Evolutionary conservation across 2,113 vertebrate species (phyloP), one percentile per base, ranked within the genome.

Genomic region (Scopus umbretta): DNA sequence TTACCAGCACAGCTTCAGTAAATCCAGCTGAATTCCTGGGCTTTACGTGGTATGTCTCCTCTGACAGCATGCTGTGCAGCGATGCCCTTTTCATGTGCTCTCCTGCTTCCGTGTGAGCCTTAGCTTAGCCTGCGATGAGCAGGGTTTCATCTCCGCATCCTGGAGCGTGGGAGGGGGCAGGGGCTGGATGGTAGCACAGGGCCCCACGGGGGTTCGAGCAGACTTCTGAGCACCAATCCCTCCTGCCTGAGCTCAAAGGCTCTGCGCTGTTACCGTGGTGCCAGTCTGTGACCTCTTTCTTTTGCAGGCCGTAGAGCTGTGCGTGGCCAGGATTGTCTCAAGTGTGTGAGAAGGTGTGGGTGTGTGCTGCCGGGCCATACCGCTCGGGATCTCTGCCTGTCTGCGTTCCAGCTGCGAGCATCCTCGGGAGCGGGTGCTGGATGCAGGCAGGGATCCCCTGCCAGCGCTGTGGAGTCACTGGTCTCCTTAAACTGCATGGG

Each of bases 251-350:
- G 36, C 63, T 50, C n/a, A n/a, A 23, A 68, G 62, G 45, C 43
- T 80, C 59, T 47, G 76, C 50, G 52, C 30, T 3, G 0, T 36
- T 36, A 25, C 34, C 30, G 32, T 26, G 29, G 30, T 38, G 68
- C 55, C 1, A 5, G 13, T 62, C 20, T 65, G 40, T 43, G 71
- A 43, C 61, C 65, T 40, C 55, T 47, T 55, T 79, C 20, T 50
- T 38, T 52, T 36, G 27, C 59, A 61, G 62, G 38, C 47, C 0
- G 0, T 7, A 18, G 56, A 86, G 40, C 45, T 0, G 0, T 21
- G 53, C 0, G 0, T 45, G 17, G 40, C 59, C 36, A 42, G 63
- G 34, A 30, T 29, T 47, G 66, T 23, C 34, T 17, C 3, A 3
- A 8, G 29, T 2, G 7, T 15, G 40, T 30, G 68, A 22, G 65